phyloP scores from a whole-genome alignment of 2,113 vertebrate species.

The Heptranchias perlo region DNA sequence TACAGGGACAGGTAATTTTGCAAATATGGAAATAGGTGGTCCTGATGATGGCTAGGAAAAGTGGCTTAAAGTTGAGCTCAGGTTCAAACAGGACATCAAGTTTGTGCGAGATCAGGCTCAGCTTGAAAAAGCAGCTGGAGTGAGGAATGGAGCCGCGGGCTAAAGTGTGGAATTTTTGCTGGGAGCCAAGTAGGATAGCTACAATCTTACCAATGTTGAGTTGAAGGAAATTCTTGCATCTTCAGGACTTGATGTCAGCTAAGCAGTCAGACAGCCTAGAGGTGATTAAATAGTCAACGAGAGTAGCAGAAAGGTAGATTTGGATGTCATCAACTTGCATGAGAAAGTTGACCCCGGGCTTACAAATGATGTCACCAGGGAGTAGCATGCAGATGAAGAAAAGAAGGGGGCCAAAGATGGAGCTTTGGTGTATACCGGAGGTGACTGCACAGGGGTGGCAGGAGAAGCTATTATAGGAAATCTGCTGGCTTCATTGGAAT shows the following conservation, averaged over 20 bases:
- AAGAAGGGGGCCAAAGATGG: not conserved
- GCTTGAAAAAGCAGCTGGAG: not conserved
- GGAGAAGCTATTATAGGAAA: not conserved
- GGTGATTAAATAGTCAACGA: not conserved
- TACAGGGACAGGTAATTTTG: too few species aligned
- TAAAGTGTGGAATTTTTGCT: not conserved
- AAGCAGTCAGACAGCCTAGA: not conserved
- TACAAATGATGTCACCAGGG: not conserved
- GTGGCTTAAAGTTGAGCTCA: not conserved
- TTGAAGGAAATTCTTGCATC: not conserved
- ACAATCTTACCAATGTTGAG: not conserved
- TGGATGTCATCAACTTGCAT: not conserved
- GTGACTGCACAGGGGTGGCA: not conserved
- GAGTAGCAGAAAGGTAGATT: not conserved
- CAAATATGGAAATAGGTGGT: not conserved
- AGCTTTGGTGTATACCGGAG: not conserved
- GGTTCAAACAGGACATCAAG: not conserved
- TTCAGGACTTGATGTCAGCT: not conserved
- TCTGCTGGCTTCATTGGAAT: not conserved
- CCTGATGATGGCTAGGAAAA: not conserved
- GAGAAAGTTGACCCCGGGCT: not conserved
- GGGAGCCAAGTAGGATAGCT: not conserved
- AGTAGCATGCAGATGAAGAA: not conserved
- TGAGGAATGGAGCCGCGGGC: not conserved
- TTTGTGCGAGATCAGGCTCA: not conserved